phyloP scores from a whole-genome alignment of 2,113 vertebrate genomes.

The Cinclus mexicanus region DNA sequence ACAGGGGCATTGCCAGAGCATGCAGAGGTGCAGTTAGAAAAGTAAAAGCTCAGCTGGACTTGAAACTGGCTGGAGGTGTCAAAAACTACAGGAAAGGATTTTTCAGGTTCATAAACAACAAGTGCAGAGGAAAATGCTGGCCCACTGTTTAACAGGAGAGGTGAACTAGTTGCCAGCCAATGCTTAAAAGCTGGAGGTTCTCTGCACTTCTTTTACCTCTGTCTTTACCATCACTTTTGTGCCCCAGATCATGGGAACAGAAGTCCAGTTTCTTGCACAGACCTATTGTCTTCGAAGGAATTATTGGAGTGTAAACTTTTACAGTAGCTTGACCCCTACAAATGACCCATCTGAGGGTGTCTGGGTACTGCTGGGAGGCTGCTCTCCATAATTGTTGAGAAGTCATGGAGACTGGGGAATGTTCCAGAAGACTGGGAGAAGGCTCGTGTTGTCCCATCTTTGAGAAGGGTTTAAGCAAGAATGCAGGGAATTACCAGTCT shows the following conservation, averaged over 20 bases:
- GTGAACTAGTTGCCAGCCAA: background rate
- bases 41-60: background rate
- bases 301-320: background rate
- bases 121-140: background rate
- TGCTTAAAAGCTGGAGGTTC: background rate
- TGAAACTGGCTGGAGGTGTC: background rate
- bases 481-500: background rate
- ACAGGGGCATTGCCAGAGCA: accelerated
- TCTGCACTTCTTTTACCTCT: background rate
- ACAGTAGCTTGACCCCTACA: background rate
- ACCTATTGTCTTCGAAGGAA: background rate
- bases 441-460: background rate
- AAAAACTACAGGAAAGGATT: background rate
- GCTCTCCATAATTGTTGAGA: background rate
- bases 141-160: background rate
- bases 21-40: background rate
- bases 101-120: background rate
- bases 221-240: background rate
- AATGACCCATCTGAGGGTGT: background rate
- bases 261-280: background rate
- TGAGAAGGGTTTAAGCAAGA: background rate
- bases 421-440: background rate
- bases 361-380: background rate
- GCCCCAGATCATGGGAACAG: background rate
- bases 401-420: background rate